Evolutionary conservation across 2,888 invertebrate genomes (phyloP).

Genomic region (Amiota minor): DNA sequence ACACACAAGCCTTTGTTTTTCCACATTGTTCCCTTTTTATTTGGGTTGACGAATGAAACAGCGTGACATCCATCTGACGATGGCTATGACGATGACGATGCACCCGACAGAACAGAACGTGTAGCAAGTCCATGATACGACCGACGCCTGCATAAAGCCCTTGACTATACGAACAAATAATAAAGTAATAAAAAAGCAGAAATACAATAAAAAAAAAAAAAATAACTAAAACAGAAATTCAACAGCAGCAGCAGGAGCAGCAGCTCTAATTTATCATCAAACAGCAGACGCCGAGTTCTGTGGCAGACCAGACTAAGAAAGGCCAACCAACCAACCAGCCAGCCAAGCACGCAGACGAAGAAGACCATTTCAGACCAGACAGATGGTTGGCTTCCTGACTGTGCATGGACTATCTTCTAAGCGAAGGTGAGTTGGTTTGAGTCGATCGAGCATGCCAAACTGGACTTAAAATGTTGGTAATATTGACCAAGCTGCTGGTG

Average conservation of each 20-base stretch:
- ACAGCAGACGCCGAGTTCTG: slow-evolving; percentile 46
- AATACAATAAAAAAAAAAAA: not conserved
- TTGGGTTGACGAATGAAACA: not conserved
- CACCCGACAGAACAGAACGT: not conserved
- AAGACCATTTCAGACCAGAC: not conserved
- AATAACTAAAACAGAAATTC: not conserved
- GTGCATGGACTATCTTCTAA: slow-evolving; percentile 55
- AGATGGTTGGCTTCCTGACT: slow-evolving; percentile 31
- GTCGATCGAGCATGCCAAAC: slow-evolving; percentile 7
- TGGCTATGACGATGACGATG: not conserved
- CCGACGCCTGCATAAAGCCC: slow-evolving; percentile 17
- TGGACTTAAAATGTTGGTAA: not conserved
- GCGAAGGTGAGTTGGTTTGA: not conserved
- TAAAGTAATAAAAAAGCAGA: slow-evolving; percentile 17
- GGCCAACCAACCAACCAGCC: too few relatives aligned
- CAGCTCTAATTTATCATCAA: slow-evolving; percentile 62
- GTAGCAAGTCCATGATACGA: not conserved
- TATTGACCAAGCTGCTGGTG: slow-evolving; percentile 45
- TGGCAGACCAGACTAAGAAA: not conserved
- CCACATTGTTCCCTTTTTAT: too few relatives aligned
- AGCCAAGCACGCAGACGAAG: not conserved
- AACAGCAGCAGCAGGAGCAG: slow-evolving; percentile 20
- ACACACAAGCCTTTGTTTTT: not conserved
- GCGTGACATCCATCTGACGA: not conserved
- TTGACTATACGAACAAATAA: not conserved